Evolutionary conservation across 2,797 vertebrate species (phyloP), one percentile per base, ranked within the genome.

Genomic region (Rhodeus uyekii): DNA sequence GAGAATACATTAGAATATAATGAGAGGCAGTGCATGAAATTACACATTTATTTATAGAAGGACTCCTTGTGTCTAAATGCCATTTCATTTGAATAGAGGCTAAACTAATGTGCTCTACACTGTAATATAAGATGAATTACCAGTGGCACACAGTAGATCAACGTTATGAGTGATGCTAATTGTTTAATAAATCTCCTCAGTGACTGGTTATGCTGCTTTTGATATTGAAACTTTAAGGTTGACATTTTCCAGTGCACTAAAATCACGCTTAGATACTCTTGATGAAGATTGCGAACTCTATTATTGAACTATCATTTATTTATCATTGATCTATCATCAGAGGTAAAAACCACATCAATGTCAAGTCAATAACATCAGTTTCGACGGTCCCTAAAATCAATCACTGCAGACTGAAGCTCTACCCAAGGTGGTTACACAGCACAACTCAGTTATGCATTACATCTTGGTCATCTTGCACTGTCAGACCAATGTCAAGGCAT

Each of bases 381-480:
- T 80, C 24, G 29, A 50, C 67, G 69, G 32, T 18, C 32, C 32
- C 22, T 58, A 78, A 77, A 58, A 69, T 85, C 55, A 64, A 53
- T 85, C 67, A 72, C 19, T 64, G 73, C 83, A 78, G 58, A 29
- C 58, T 29, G 27, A 60, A 29, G 22, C n/a, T n/a, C n/a, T n/a
- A 32, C 48, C 73, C 46, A n/a, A 72, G 79, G 71, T 44, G 65
- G 78, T 53, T 85, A 85, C 84, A 83, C 87, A 88, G 89, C 90
- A 89, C 85, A 76, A 44, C 79, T 72, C 63, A 87, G 86, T 90
- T 90, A 36, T 38, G 69, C 71, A 74, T 53, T 68, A 74, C 75
- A 58, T 73, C 65, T 90, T 88, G 87, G 87, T 89, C 92, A 91
- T 92, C 87, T 83, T 82, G 91, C 89, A 83, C 80, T 89, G 92